Base-by-base conservation (phyloP, 2,797 vertebrate genomes). In the Tokudaia tokunoshimensis region DNA sequence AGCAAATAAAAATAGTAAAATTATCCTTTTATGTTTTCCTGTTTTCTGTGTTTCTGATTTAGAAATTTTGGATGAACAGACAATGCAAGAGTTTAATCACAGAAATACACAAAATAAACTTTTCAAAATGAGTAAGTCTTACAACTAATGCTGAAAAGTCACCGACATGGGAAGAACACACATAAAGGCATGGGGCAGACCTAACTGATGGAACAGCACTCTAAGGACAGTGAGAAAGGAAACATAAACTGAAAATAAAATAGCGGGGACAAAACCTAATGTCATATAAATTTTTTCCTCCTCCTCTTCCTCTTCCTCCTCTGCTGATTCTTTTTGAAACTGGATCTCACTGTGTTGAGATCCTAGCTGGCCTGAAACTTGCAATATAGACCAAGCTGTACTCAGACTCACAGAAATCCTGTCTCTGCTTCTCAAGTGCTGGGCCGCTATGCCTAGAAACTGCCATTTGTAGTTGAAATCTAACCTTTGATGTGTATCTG, bases 21-120 rank as follows among this genome's bases (percentile, higher is more conserved):
- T 22, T n/a, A 44, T 55, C 14, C 29, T 91, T 67, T 41, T 83
- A 57, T 22, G 17, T 83, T 92, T 92, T 74, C 72, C 65, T 89
- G 76, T 59, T 97, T 96, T 84, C 70, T 72, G 92, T 86, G 86
- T 93, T 83, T 70, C 26, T 41, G 44, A 93, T 74, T 78, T 83
- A 61, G 81, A 61, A 61, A 61, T 37, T 72, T 24, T 55, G 34
- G 47, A 93, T 94, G n/a, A 83, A 87, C 13, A 93, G 24, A 89
- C 22, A 90, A n/a, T 90, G 14, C 12, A 89, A 93, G 76, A 93
- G 29, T 87, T 94, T 94, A 86, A 91, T 84, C 26, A 83, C 80
- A 96, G 89, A 89, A 95, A 83, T 82, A 84, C 26, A 95, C 10
- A 89, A 92, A 93, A 52, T 83, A 67, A 89, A 50, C 19, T 75